Evolutionary conservation across 2,797 vertebrate genomes (phyloP).

Genomic region (Sebastes cheni): DNA sequence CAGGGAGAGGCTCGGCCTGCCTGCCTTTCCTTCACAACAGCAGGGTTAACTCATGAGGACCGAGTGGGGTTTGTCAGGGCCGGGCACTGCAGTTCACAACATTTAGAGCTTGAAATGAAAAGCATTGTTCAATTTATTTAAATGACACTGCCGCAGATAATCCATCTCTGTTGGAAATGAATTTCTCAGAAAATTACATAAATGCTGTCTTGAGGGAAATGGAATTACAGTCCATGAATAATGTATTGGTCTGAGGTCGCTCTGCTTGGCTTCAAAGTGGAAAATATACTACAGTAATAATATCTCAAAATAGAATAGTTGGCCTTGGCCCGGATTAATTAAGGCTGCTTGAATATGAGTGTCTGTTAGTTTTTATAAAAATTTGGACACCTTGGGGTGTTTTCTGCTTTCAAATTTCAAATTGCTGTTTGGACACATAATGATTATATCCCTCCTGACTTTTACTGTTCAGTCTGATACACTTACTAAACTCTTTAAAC

Average conservation of each 20-base stretch:
- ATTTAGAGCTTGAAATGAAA: neutral
- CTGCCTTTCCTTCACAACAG: constrained; percentile 17
- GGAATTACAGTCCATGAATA: constrained; percentile 22
- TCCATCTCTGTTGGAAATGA: neutral
- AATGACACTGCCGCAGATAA: constrained; percentile 22
- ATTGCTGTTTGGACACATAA: neutral
- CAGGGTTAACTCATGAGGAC: constrained; percentile 1
- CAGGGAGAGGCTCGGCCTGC: constrained; percentile 38
- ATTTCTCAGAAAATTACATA: constrained; percentile 20
- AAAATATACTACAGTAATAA: constrained; percentile 2
- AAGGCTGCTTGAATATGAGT: neutral
- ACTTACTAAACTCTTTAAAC: neutral
- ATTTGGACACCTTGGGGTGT: neutral
- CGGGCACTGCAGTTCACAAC: neutral
- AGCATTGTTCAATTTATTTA: neutral
- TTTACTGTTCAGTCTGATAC: neutral
- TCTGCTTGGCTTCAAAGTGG: constrained; percentile 2
- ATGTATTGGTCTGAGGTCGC: neutral
- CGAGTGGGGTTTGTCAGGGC: constrained; percentile 17
- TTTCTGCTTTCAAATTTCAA: neutral
- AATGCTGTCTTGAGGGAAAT: constrained; percentile 5
- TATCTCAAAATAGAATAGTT: constrained; percentile 13
- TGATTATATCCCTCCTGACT: neutral
- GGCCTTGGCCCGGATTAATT: neutral
- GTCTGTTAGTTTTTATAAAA: neutral